Evolutionary conservation across 1,140 invertebrate species (phyloP).

Genomic region (Pissodes strobi): DNA sequence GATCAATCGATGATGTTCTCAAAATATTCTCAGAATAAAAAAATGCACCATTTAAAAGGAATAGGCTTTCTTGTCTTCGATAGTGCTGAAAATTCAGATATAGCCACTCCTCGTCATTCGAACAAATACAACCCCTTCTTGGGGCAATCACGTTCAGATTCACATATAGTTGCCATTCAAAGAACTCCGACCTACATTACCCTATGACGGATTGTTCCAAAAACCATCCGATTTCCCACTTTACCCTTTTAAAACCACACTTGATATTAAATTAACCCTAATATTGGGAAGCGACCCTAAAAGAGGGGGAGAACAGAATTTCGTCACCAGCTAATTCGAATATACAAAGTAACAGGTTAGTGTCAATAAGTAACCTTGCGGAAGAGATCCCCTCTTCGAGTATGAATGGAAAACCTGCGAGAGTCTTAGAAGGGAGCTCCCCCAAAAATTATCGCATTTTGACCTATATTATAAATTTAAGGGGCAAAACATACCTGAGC

Average conservation of each 20-base stretch:
- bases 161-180: background rate
- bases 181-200: slow-evolving; percentile 11
- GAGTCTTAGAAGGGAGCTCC: slow-evolving; percentile 12
- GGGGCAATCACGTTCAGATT: background rate
- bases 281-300: slow-evolving; percentile 23
- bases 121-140: too few relatives aligned
- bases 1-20: too few relatives aligned
- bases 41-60: too few relatives aligned
- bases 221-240: slow-evolving; percentile 13
- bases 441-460: slow-evolving; percentile 14
- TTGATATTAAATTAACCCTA: slow-evolving; percentile 31
- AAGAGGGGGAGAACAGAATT: slow-evolving; percentile 19
- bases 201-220: slow-evolving; percentile 16
- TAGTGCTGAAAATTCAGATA: too few relatives aligned
- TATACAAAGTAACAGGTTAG: slow-evolving; percentile 29
- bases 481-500: slow-evolving; percentile 10
- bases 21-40: too few relatives aligned
- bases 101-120: background rate
- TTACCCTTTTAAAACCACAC: slow-evolving; percentile 22
- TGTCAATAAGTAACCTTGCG: slow-evolving; percentile 16
- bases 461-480: slow-evolving; percentile 15
- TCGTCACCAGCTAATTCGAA: slow-evolving; percentile 17
- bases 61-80: too few relatives aligned
- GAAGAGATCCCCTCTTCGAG: slow-evolving; percentile 16
- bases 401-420: slow-evolving; percentile 19